These are phyloP conservation scores for Scaptodrosophila lebanonensis DNA, from an alignment of 1,140 invertebrate species.

Conservation along the genomic window DNA sequence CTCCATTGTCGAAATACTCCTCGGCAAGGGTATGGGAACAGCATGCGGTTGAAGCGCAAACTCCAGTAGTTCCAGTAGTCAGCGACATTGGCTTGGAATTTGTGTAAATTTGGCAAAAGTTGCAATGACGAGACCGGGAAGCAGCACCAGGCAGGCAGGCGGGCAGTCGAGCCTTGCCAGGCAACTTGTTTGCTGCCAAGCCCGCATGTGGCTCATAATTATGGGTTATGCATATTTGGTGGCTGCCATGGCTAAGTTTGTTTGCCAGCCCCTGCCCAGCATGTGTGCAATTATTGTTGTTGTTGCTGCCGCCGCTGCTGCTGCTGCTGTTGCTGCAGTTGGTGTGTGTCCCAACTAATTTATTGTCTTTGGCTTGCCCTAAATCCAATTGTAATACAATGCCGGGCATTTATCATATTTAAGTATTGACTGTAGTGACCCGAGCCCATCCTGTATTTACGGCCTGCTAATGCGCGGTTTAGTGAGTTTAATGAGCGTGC, in stretches of 20 bases:
- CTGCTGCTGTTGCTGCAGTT: no score
- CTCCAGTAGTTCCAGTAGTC: conserved; percentile 22
- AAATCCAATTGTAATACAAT: conserved; percentile 73
- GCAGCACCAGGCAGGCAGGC: conserved; percentile 14
- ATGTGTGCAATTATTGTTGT: conserved; percentile 52
- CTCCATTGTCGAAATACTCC: no score
- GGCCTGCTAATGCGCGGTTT: conserved; percentile 68
- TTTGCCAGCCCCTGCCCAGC: conserved; percentile 33
- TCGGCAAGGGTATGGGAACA: no score
- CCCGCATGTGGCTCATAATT: conserved; percentile 46
- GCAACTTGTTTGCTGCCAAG: conserved; percentile 3
- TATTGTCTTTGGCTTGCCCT: conserved; percentile 67
- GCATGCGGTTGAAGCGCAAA: no score
- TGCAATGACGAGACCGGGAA: conserved; percentile 16
- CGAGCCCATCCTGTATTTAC: conserved; percentile 64
- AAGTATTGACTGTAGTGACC: conserved; percentile 50
- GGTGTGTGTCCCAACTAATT: conserved; percentile 59
- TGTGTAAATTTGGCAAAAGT: conserved; percentile 69
- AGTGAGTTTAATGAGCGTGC: conserved; percentile 56
- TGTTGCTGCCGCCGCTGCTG: no score
- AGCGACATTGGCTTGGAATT: conserved; percentile 37
- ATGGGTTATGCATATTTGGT: conserved; percentile 36
- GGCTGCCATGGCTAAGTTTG: neutral
- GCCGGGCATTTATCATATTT: conserved; percentile 71
- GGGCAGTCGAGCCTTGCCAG: neutral